Percentiles rank a stretch among this genome's conserved stretches.
These are phyloP conservation scores for Campoplex nolae DNA, from an alignment of 2,888 invertebrate species.

Conservation along the genomic window DNA sequence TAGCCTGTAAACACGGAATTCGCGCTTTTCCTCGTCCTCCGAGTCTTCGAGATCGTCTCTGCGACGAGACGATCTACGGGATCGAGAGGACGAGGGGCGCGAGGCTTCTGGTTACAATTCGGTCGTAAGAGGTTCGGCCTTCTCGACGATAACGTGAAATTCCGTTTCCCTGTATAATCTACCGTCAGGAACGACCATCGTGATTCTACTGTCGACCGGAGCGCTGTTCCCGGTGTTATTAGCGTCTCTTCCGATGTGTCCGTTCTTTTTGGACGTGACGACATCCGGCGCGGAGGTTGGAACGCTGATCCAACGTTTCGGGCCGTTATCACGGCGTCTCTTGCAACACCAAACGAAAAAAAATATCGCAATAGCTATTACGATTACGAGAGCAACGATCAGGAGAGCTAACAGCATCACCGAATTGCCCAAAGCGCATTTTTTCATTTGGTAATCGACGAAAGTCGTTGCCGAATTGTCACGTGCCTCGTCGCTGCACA, in stretches of 20 bases:
- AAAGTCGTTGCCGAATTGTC: constrained; percentile 75
- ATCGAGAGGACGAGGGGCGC: constrained; percentile 73
- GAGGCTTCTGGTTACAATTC: constrained; percentile 87
- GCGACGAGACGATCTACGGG: constrained; percentile 69
- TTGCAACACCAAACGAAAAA: constrained; percentile 80
- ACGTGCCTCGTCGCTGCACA: constrained; percentile 75
- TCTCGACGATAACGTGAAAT: constrained; percentile 93
- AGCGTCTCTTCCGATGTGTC: constrained; percentile 85
- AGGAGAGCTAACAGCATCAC: constrained; percentile 77
- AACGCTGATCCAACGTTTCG: constrained; percentile 83
- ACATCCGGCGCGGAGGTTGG: constrained; percentile 82
- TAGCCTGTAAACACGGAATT: constrained; percentile 73
- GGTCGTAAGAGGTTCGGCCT: constrained; percentile 92
- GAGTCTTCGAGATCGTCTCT: constrained; percentile 62
- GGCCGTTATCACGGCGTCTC: constrained; percentile 81
- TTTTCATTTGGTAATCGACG: constrained; percentile 77
- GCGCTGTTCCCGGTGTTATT: constrained; percentile 42
- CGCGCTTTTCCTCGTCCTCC: constrained; percentile 61
- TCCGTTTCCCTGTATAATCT: constrained; percentile 94
- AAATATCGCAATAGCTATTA: constrained; percentile 71
- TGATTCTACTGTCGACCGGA: constrained; percentile 82
- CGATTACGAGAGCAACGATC: constrained; percentile 72
- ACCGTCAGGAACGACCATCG: constrained; percentile 92
- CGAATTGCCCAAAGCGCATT: constrained; percentile 79
- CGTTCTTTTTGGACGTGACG: constrained; percentile 84